Base-by-base conservation (phyloP, 92 coral and sea anemone genomes). In the Metridium senile region DNA sequence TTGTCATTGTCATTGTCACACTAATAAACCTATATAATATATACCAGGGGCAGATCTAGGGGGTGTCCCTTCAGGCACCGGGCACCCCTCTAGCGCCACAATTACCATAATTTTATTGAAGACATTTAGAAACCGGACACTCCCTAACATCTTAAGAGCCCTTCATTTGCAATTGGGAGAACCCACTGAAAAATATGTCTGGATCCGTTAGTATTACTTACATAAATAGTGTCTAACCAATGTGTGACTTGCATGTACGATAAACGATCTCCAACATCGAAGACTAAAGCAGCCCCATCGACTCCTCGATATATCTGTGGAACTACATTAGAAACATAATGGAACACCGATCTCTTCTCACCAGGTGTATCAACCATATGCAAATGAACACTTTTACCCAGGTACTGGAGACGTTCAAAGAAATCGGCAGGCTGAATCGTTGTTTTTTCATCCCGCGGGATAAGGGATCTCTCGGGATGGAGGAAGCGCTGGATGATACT, bases 351-450 rank as follows among this genome's bases (percentile, higher is more conserved):
- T 28, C 74, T 80, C 1, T 49, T 63, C 58, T 81, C 75, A 22
- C 97, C 97, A 11, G 82, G 66, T 28, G 93, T 85, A 58, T 91
- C 97, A 18, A 88, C 90, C 64, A 91, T 74, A 46, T 88, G 93
- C 35, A 91, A 90, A 22, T 83, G 82, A 9, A 91, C 84, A 26
- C 89, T 72, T 67, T 88, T 88, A 0, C 93, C 97, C n/a, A 76
- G 82, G 20, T 89, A 62, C 43, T 88, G 90, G 26, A 91, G 84
- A 2, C 93, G 86, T 46, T 88, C 90, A 64, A 84, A 81, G 70
- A 56, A 77, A 47, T 91, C 90, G 0, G 88, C 90, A 23, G 58
- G 70, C 0, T 9, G 4, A 23, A 91, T 21, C 8, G 65, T 2
- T 2, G 90, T 91, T 25, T 1, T 0, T 39, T 39, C n/a, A n/a